A percentile compares a stretch with the other conserved stretches of the same genome.
These are phyloP conservation scores for Neofelis nebulosa DNA, from an alignment of 2,113 vertebrate species.

Conservation along the genomic window DNA sequence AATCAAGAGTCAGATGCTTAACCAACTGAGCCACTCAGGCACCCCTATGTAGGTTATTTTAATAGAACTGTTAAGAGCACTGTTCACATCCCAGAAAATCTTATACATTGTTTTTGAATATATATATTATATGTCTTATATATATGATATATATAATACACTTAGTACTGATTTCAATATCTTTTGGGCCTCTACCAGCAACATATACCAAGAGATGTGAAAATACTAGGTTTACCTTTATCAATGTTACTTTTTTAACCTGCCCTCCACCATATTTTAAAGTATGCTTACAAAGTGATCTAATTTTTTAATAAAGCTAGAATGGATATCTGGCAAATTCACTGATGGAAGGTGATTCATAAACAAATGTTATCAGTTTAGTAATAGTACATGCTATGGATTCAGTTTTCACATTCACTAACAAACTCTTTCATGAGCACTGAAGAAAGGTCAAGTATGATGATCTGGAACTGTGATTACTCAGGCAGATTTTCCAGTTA, in stretches of 20 bases:
- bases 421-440: background rate
- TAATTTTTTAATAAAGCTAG: conserved; percentile 76
- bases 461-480: background rate
- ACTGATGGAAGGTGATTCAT: conserved; percentile 11
- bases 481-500: conserved; percentile 42
- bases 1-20: too few species aligned
- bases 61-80: conserved; percentile 30
- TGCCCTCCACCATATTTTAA: conserved; percentile 62
- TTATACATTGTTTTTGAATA: conserved; percentile 1
- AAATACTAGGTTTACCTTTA: conserved; percentile 56
- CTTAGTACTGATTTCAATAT: conserved; percentile 18
- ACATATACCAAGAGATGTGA: background rate
- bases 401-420: background rate
- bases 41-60: background rate
- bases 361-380: background rate
- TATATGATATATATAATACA: background rate
- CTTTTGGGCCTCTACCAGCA: conserved; percentile 11
- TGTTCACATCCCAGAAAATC: background rate
- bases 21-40: too few species aligned
- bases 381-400: background rate
- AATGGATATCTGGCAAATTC: conserved; percentile 68
- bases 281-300: conserved; percentile 65
- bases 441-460: conserved; percentile 32
- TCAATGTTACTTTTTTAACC: conserved; percentile 27
- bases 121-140: background rate